These are phyloP conservation scores for Amiota minor DNA, from an alignment of 2,888 invertebrate genomes.

Conservation along the genomic window DNA sequence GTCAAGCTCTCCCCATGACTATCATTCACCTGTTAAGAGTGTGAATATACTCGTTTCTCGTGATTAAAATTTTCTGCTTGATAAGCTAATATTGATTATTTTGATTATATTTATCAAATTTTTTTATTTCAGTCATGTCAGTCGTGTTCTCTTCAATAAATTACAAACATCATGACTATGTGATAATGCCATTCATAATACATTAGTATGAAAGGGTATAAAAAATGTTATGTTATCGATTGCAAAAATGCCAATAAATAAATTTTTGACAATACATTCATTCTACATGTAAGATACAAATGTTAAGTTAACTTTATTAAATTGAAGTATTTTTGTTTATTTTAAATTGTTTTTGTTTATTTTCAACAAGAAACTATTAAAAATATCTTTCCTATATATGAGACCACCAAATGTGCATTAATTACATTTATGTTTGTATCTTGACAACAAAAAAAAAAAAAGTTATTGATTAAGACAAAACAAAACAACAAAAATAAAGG, in stretches of 20 bases:
- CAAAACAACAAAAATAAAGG: no score
- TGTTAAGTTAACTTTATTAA: slow-evolving; percentile 62
- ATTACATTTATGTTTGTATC: slow-evolving; percentile 43
- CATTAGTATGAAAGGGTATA: no score
- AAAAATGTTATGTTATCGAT: slow-evolving; percentile 23
- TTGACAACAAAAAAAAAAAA: slow-evolving; percentile 27
- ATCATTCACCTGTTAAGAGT: no score
- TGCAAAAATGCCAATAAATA: slow-evolving; percentile 60
- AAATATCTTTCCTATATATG: slow-evolving; percentile 12
- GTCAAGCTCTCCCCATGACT: no score
- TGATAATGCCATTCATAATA: no score
- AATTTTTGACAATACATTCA: slow-evolving; percentile 62
- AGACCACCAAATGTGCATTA: slow-evolving; percentile 61
- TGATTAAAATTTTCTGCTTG: no score
- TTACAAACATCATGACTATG: no score
- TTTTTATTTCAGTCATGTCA: no score
- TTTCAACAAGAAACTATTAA: background rate
- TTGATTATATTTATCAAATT: no score
- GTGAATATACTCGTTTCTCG: no score
- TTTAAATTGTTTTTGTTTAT: slow-evolving; percentile 12
- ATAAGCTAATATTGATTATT: no score
- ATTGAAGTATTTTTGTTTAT: slow-evolving; percentile 28
- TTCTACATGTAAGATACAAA: slow-evolving; percentile 42
- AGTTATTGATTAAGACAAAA: slow-evolving; percentile 50
- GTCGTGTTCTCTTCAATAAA: no score